Evolutionary conservation across 2,113 vertebrate genomes (phyloP), one percentile per base, ranked within the genome.

Genomic region (Accipiter virgatus): DNA sequence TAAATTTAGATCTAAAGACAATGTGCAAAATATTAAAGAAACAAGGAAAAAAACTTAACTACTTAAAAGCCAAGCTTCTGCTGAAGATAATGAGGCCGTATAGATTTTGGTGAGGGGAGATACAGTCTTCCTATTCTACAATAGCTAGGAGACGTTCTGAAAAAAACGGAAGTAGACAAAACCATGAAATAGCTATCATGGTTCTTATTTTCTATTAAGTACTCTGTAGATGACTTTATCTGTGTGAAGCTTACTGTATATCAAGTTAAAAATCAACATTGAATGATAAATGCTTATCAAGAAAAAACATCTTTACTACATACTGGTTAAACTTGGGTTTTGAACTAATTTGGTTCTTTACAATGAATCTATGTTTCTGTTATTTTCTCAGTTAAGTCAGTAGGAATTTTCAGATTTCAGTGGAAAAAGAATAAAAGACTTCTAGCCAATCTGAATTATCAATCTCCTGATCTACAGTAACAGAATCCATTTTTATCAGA

Each of bases 41-140:
- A 93, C 1, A 0, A 7, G 9, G 9, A 3, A 0, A 23, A 43
- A 72, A 66, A 26, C 2, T 32, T 17, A 83, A 52, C 40, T 55
- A 48, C 10, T 73, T 82, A 81, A 92, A 96, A 90, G 56, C 3
- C 26, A 88, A 11, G 32, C 81, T 90, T 67, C 56, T 91, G 22
- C 27, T 32, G 8, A 89, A 59, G 43, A 67, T 52, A 86, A 77
- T 29, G 48, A 58, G 3, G 11, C 7, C 81, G 4, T 10, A 38
- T 9, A 38, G 15, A 66, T 67, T 86, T 48, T 52, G 9, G 38
- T 55, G 38, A 71, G 3, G 11, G 23, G 4, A 77, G 10, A 82
- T 26, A n/a, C 5, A 50, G 6, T 25, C 22, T 63, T 66, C 81
- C 8, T 72, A 8, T 65, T 82, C 34, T 21, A 58, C 17, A 82